These are phyloP conservation scores for Phortica okadai DNA, from an alignment of 2,888 invertebrate species.

Conservation along the genomic window DNA sequence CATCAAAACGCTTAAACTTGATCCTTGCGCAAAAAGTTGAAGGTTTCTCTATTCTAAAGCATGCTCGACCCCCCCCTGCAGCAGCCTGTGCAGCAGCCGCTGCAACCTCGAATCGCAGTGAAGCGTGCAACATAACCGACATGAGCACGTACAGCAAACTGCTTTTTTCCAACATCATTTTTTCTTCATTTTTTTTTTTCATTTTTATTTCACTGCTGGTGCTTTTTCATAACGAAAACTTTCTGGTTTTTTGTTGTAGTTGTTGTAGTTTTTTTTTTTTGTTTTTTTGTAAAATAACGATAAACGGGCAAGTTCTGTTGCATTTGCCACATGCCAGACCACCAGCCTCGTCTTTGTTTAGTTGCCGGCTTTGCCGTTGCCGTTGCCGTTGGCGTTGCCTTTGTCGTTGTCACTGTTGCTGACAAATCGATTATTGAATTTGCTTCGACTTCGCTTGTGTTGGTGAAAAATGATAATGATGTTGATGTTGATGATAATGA, in stretches of 20 bases:
- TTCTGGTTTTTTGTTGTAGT: background rate
- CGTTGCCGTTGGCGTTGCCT: background rate
- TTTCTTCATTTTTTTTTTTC: background rate
- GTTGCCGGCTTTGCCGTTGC: background rate
- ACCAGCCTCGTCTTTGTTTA: background rate
- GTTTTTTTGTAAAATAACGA: background rate
- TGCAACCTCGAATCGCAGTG: slow-evolving; percentile 24
- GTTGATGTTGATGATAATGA: background rate
- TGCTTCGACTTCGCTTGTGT: background rate
- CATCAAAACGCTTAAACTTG: slow-evolving; percentile 29
- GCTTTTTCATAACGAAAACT: slow-evolving; percentile 20
- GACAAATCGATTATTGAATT: slow-evolving; percentile 22
- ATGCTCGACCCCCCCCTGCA: background rate
- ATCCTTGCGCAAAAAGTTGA: slow-evolving; percentile 25
- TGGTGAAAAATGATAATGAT: background rate
- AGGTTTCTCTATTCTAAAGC: slow-evolving; percentile 12
- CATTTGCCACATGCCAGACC: background rate
- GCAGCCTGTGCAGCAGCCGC: background rate
- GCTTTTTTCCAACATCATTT: background rate
- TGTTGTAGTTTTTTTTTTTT: no score
- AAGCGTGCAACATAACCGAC: slow-evolving; percentile 22
- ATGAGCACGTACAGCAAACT: slow-evolving; percentile 26
- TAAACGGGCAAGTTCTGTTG: slow-evolving; percentile 3
- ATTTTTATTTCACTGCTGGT: background rate
- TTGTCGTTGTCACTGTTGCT: slow-evolving; percentile 2